Conservation (phyloP, 2,113 vertebrate species). For the Paramormyrops kingsleyae region DNA sequence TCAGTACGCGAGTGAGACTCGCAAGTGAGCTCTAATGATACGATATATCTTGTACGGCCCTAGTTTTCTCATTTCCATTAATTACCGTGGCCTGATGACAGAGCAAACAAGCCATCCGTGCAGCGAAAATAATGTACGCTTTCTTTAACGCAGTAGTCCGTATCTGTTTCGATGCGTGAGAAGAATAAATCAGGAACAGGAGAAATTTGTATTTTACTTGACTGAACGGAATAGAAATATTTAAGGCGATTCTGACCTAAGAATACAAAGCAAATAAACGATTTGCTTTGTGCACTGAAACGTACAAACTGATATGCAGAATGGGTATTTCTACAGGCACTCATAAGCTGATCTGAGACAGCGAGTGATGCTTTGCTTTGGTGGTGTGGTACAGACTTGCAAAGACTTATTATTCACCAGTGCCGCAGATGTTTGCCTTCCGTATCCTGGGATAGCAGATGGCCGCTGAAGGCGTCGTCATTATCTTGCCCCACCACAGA, state of each 20-base stretch:
- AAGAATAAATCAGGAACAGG: not conserved
- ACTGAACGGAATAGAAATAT: not conserved
- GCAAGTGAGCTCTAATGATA: not conserved
- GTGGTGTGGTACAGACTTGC: not conserved
- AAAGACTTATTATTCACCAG: not conserved
- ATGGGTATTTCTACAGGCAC: not conserved
- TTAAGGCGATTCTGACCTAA: not conserved
- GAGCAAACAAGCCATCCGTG: not conserved
- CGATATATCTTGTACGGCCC: not conserved
- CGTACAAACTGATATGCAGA: not conserved
- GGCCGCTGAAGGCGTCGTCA: not conserved
- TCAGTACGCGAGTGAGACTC: not conserved
- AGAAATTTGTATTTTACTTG: not conserved
- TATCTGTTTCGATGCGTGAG: not conserved
- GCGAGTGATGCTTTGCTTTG: not conserved
- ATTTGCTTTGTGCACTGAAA: not conserved
- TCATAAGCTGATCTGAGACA: not conserved
- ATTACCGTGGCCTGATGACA: not conserved
- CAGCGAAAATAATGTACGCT: not conserved
- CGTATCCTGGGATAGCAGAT: constrained; percentile 7
- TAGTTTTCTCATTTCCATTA: not conserved
- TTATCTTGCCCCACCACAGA: not conserved
- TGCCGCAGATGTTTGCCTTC: not conserved
- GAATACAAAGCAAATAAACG: not conserved
- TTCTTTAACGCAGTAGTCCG: not conserved